Base-by-base conservation (phyloP, 2,797 vertebrate species). In the Typhlichthys eigenmanni region DNA sequence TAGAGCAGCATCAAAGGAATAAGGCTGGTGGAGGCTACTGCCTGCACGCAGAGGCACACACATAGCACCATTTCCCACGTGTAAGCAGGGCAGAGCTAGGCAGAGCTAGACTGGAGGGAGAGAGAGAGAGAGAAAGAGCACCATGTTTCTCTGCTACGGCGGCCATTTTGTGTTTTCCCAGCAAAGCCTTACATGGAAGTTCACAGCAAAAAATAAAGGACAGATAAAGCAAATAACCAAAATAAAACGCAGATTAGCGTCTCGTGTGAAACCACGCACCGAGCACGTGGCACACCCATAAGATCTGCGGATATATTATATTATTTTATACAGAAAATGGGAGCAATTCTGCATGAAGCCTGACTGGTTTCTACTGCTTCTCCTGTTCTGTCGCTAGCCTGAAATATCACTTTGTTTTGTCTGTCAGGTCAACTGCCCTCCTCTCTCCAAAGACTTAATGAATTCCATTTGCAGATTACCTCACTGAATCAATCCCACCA, bases 391-490 rank as follows among this genome's bases (percentile, higher is more conserved):
- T 64, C 60, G 38, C 70, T 54, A 50, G 61, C 75, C 68, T 47
- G 50, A 62, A 75, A 68, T 62, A 71, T 59, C 72, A 66, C 66
- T 32, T 59, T 54, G 72, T 74, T 68, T 75, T 62, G 67, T 80
- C 81, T 81, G n/a, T 9, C 19, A 74, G 85, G 74, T 85, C 85
- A 82, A 87, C 81, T 78, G 78, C 65, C n/a, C 60, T 55, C 43
- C 81, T 77, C 79, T 68, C 11, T 67, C 71, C 6, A 53, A 67
- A 55, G 7, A 72, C 78, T 80, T 88, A 87, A 88, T 89, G 86
- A 87, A 88, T 89, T 89, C 88, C 87, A 89, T 91, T 87, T 90
- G 85, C 84, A 89, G 88, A 91, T 87, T 85, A 85, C 88, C 89
- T 89, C 82, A 88, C 82, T 84, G 83, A 89, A 88, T 88, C 87